These are phyloP conservation scores for Rutilus rutilus DNA, from an alignment of 2,113 vertebrate genomes.

Conservation along the genomic window DNA sequence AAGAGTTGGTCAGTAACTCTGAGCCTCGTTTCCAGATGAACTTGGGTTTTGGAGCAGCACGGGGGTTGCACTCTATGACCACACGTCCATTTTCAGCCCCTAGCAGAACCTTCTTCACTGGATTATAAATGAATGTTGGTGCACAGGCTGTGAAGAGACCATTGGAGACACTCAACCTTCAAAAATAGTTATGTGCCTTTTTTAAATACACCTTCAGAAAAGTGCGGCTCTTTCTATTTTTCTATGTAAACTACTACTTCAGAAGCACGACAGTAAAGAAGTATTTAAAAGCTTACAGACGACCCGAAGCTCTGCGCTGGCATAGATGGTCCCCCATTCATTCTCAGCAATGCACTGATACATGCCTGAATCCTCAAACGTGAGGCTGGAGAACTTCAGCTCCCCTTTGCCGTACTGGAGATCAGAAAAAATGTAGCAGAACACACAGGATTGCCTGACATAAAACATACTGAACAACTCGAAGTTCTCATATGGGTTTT, in stretches of 20 bases:
- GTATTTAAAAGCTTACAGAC: conserved; percentile 81
- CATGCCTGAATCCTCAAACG: conserved; percentile 92
- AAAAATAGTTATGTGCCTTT: neutral
- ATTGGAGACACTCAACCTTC: neutral
- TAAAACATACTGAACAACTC: neutral
- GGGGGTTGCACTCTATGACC: conserved; percentile 93
- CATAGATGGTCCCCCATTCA: conserved; percentile 88
- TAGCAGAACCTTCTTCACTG: conserved; percentile 90
- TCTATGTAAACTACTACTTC: neutral
- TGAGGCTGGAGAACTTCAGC: conserved; percentile 87
- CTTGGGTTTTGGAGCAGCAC: conserved; percentile 92
- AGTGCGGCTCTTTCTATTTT: neutral
- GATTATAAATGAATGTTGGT: conserved; percentile 93
- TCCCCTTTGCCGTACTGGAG: conserved; percentile 91
- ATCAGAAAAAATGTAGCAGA: neutral
- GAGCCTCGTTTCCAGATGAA: conserved; percentile 94
- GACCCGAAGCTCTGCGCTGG: conserved; percentile 94
- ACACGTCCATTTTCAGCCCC: conserved; percentile 89
- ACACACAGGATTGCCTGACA: neutral
- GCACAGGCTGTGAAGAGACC: conserved; percentile 79
- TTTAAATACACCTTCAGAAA: neutral
- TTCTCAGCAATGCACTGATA: conserved; percentile 99
- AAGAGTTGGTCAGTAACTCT: conserved; percentile 87
- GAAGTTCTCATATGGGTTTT: neutral
- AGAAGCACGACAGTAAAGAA: neutral